Conservation (phyloP, 2,797 vertebrate genomes). For the Falco concolor region DNA sequence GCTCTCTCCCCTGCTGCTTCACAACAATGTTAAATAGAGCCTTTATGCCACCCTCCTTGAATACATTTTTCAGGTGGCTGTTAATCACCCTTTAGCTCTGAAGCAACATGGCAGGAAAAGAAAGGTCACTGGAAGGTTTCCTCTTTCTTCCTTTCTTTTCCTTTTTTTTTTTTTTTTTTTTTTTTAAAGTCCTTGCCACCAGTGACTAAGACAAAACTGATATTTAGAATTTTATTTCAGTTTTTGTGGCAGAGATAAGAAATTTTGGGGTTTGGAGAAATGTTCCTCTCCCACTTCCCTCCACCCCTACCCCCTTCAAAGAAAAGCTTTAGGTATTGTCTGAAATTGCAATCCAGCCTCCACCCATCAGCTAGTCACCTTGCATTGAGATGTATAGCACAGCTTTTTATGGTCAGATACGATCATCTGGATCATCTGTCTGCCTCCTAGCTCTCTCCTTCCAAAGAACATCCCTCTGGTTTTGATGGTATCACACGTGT, state of each 20-base stretch:
- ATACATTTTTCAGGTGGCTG: neutral
- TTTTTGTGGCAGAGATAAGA: neutral
- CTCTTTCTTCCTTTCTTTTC: neutral
- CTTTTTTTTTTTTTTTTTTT: neutral
- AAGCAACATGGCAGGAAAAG: neutral
- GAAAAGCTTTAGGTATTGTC: neutral
- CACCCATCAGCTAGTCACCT: neutral
- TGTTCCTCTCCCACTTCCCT: neutral
- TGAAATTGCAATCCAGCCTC: neutral
- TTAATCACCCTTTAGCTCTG: neutral
- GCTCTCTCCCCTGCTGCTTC: neutral
- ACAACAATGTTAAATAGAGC: neutral
- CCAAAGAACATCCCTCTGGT: neutral
- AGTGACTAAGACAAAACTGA: neutral
- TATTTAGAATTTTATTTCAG: neutral
- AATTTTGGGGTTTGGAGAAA: neutral
- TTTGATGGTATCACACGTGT: neutral
- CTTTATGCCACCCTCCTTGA: neutral
- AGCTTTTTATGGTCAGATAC: neutral
- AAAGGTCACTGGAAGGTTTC: neutral
- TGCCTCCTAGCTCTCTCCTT: neutral
- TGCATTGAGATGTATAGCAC: neutral
- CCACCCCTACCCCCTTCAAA: neutral
- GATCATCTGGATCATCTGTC: neutral
- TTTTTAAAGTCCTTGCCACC: neutral